phyloP scores from a whole-genome alignment of 2,113 vertebrate genomes.

The Eleginops maclovinus region DNA sequence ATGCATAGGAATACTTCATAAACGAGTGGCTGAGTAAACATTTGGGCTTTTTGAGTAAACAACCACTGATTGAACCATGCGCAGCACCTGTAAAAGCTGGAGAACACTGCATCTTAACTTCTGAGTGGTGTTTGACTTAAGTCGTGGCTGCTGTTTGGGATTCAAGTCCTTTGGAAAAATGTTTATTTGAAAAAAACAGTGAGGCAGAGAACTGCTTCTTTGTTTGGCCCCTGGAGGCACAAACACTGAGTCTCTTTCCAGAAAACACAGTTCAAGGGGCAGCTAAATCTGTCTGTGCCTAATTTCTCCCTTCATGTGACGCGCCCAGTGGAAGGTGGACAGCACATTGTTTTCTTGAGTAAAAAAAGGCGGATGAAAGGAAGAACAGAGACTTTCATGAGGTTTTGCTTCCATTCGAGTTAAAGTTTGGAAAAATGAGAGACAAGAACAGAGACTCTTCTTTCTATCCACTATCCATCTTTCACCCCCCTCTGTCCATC shows the following conservation, averaged over 20 bases:
- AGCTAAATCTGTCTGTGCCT: slow-evolving; percentile 51
- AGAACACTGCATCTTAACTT: slow-evolving; percentile 51
- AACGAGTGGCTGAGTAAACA: slow-evolving; percentile 72
- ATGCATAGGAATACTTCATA: slow-evolving; percentile 57
- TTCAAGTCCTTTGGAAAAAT: slow-evolving; percentile 78
- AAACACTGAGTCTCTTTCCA: slow-evolving; percentile 51
- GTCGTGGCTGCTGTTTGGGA: slow-evolving; percentile 77
- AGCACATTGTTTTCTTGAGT: slow-evolving; percentile 39
- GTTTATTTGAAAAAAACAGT: slow-evolving; percentile 75
- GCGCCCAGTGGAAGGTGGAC: slow-evolving; percentile 53
- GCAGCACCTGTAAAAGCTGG: slow-evolving; percentile 78
- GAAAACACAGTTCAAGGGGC: slow-evolving; percentile 62
- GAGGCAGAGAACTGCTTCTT: slow-evolving; percentile 62
- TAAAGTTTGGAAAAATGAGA: slow-evolving; percentile 35
- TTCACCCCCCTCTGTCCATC: slow-evolving; percentile 56
- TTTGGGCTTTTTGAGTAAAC: slow-evolving; percentile 72
- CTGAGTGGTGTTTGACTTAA: slow-evolving; percentile 77
- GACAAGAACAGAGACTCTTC: slow-evolving; percentile 24
- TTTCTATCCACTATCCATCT: slow-evolving; percentile 18
- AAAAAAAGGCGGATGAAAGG: slow-evolving; percentile 34
- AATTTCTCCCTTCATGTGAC: slow-evolving; percentile 46
- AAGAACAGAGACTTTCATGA: slow-evolving; percentile 55
- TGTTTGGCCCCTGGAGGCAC: slow-evolving; percentile 56
- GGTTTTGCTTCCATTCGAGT: slow-evolving; percentile 54
- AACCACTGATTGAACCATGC: slow-evolving; percentile 64